Evolutionary conservation across 2,113 vertebrate genomes (phyloP).

Genomic region (Chionomys nivalis): DNA sequence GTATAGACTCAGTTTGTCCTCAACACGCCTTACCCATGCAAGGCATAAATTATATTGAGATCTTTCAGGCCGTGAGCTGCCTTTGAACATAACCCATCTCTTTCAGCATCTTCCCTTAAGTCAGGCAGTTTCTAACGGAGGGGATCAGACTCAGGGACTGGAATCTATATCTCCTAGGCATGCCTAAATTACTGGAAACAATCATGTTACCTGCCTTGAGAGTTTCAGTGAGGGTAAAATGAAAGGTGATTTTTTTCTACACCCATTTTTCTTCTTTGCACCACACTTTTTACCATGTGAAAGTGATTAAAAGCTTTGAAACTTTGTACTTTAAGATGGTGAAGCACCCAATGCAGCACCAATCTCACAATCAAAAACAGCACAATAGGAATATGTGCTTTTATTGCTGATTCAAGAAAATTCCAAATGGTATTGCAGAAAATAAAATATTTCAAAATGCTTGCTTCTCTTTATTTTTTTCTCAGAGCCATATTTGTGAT

Average conservation of each 20-base stretch:
- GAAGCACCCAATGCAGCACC: background rate
- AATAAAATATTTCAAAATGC: background rate
- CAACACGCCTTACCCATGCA: background rate
- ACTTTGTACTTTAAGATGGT: background rate
- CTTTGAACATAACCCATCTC: background rate
- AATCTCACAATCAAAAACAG: background rate
- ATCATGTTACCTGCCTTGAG: background rate
- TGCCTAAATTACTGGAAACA: background rate
- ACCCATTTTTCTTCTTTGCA: conserved; percentile 39
- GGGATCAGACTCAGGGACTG: background rate
- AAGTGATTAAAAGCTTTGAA: conserved; percentile 8
- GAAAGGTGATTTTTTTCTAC: conserved; percentile 18
- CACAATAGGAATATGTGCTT: background rate
- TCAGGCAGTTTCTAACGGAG: background rate
- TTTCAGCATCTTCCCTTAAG: background rate
- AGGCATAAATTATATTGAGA: background rate
- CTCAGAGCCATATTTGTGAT: background rate
- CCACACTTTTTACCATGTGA: background rate
- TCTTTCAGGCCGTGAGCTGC: background rate
- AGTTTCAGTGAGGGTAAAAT: background rate
- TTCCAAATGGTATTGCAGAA: background rate
- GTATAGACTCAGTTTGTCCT: background rate
- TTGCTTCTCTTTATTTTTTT: background rate
- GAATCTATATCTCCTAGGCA: background rate
- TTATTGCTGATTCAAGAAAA: conserved; percentile 40